Evolutionary conservation across 2,797 vertebrate species (phyloP).

Genomic region (Fistularia tabacaria): DNA sequence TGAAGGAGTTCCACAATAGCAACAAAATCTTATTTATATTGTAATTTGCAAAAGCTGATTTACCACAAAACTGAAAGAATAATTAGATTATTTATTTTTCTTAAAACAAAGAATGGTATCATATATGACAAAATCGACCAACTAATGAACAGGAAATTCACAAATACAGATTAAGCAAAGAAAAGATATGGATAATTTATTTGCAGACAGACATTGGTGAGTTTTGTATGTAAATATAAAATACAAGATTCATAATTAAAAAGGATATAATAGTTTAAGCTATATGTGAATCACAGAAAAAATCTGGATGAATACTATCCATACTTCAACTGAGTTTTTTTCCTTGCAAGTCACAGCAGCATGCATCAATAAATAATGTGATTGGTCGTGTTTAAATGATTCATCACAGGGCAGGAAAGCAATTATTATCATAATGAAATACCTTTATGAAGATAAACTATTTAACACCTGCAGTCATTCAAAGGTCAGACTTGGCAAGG

Average conservation of each 20-base stretch:
- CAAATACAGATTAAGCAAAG: too few species aligned
- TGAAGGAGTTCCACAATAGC: too few species aligned
- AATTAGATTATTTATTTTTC: too few species aligned
- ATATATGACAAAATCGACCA: too few species aligned
- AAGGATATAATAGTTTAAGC: background rate
- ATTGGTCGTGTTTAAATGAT: conserved; percentile 44
- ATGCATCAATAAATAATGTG: conserved; percentile 41
- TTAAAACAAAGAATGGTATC: too few species aligned
- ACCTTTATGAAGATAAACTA: conserved; percentile 36
- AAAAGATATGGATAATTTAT: too few species aligned
- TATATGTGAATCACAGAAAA: background rate
- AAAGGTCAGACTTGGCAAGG: conserved; percentile 20
- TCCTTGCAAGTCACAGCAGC: conserved; percentile 6
- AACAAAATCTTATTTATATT: too few species aligned
- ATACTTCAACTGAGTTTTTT: conserved; percentile 8
- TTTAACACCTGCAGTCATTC: conserved; percentile 33
- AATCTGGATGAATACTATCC: conserved; percentile 3
- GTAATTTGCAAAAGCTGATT: too few species aligned
- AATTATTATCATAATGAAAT: conserved; percentile 48
- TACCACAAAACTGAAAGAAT: too few species aligned
- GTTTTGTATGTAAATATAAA: background rate
- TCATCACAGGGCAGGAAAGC: conserved; percentile 35
- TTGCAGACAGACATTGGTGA: background rate
- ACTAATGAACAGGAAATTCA: too few species aligned
- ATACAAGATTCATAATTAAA: conserved; percentile 2